Conservation (phyloP, 1,140 invertebrate genomes). For the Notospermus geniculatus region DNA sequence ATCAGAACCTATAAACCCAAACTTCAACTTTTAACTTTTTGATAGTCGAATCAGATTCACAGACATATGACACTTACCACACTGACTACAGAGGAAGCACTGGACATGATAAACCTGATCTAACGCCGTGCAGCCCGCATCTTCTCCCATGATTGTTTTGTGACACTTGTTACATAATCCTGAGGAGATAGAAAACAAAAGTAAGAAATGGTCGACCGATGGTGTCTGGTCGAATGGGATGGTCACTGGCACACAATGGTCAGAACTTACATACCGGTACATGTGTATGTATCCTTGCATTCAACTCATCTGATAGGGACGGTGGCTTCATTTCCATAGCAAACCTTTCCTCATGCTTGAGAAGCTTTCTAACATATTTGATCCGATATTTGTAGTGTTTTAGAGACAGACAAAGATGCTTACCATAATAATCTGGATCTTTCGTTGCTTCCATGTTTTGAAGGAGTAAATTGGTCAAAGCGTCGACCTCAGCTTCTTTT, state of each 20-base stretch:
- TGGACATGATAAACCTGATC: conserved; percentile 91
- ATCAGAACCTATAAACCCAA: too few relatives aligned
- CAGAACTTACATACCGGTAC: not conserved
- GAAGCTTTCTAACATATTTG: too few relatives aligned
- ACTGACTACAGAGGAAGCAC: conserved; percentile 90
- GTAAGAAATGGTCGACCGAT: conserved; percentile 6
- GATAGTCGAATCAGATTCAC: not conserved
- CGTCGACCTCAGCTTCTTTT: conserved; percentile 82
- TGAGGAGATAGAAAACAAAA: conserved; percentile 33
- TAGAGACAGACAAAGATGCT: conserved; percentile 4
- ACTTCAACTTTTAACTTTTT: too few relatives aligned
- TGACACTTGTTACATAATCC: conserved; percentile 87
- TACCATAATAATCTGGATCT: conserved; percentile 75
- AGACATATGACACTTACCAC: conserved; percentile 62
- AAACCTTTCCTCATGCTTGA: too few relatives aligned
- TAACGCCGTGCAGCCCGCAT: conserved; percentile 92
- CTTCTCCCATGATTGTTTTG: conserved; percentile 85
- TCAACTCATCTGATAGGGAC: too few relatives aligned
- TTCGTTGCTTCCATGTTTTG: conserved; percentile 72
- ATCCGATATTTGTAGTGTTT: too few relatives aligned
- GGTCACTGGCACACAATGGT: not conserved
- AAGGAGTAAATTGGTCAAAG: conserved; percentile 80
- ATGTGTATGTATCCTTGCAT: too few relatives aligned
- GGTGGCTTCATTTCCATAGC: too few relatives aligned
- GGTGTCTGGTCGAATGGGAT: conserved; percentile 3